A percentile compares a stretch with the other conserved stretches of the same genome.
Evolutionary conservation across 1,140 invertebrate genomes (phyloP).

Genomic region (Solenopsis fugax): DNA sequence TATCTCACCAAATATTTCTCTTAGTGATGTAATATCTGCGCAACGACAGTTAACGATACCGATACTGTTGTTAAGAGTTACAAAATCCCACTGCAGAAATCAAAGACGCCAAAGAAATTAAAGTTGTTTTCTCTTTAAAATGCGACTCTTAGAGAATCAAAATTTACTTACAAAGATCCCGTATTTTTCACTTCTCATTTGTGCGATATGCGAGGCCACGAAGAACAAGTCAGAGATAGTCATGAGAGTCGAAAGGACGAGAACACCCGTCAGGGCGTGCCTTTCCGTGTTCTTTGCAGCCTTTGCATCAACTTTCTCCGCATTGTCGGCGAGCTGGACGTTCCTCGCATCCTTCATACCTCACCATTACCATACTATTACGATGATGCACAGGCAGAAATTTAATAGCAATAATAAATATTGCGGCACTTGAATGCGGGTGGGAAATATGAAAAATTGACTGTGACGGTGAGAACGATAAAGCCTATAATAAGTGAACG

Average conservation of each 20-base stretch:
- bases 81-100: background rate
- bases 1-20: too few relatives aligned
- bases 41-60: background rate
- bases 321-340: conserved; percentile 77
- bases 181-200: conserved; percentile 12
- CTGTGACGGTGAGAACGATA: background rate
- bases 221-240: background rate
- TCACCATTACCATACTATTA: conserved; percentile 66
- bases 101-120: background rate
- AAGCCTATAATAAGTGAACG: conserved; percentile 5
- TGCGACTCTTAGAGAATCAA: background rate
- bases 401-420: conserved; percentile 44
- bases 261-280: conserved; percentile 80
- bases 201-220: background rate
- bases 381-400: conserved; percentile 52
- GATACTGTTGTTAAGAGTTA: too few relatives aligned
- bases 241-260: conserved; percentile 70
- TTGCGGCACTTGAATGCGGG: background rate
- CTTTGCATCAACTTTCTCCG: conserved; percentile 72
- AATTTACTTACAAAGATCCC: background rate
- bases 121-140: background rate
- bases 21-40: too few relatives aligned
- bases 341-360: conserved; percentile 62
- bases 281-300: conserved; percentile 79
- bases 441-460: background rate